Base-by-base conservation (phyloP, 1,140 invertebrate genomes). In the Chlorops oryzae region DNA sequence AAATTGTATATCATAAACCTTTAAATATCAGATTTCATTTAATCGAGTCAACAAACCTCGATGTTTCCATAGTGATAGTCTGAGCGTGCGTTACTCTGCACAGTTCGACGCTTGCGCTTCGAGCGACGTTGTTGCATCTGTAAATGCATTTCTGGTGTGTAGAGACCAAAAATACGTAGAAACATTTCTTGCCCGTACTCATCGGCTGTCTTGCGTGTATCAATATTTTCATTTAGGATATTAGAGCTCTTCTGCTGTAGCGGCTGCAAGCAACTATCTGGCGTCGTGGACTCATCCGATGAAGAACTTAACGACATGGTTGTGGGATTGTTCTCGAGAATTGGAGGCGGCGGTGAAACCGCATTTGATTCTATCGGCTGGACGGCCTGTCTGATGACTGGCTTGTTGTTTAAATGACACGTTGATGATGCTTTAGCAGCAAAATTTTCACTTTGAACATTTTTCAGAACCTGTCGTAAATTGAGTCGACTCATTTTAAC, bases 61-160 rank as follows among this genome's bases (percentile, higher is more conserved):
- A 71, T 58, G 21, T 65, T 64, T n/a, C 70, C 70, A 46, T 72
- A 72, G 37, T 70, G 69, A 49, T 62, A 72, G 40, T 65, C 69
- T 15, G 58, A 54, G 7, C 62, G 58, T 27, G 64, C 67, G 7
- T 63, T 68, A 34, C 61, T 72, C 23, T 66, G 59, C 2, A 72
- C 65, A 15, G 60, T 65, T 18, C 70, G 64, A 12, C 66, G 64
- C 47, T 65, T 68, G 12, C 70, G 56, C 40, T 72, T 65, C 12
- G 70, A 70, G 28, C 69, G 59, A 0, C 66, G 56, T 34, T 65
- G 63, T 40, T 58, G 62, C 21, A 72, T 48, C 35, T 72, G 65
- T 24, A 61, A 62, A 5, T 59, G 27, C 35, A 61, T 51, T 13
- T 64, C 61, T 2, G 56, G 61, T 2, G 69, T 66, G 24, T 61